These are phyloP conservation scores for Fragum whitleyi DNA, from an alignment of 2,888 invertebrate species.

Conservation along the genomic window DNA sequence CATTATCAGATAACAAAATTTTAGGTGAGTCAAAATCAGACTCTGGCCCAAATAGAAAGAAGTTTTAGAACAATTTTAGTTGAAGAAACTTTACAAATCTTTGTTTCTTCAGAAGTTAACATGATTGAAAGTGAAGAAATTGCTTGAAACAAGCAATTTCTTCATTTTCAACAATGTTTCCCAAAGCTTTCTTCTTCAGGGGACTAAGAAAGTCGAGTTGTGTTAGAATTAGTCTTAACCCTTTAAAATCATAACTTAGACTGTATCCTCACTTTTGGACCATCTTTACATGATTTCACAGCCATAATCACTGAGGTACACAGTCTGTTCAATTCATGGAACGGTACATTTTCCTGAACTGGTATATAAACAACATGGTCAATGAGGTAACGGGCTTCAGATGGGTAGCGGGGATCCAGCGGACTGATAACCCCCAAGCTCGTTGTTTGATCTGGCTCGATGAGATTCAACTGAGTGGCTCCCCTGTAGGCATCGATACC, in stretches of 20 bases:
- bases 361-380: conserved; percentile 85
- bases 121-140: no score
- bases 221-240: no score
- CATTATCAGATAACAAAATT: no score
- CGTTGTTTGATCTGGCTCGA: conserved; percentile 76
- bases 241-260: conserved; percentile 68
- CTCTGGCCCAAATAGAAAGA: no score
- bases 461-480: conserved; percentile 84
- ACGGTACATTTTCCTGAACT: conserved; percentile 84
- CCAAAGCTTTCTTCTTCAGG: no score
- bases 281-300: conserved; percentile 60
- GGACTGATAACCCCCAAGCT: conserved; percentile 45
- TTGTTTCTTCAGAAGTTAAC: no score
- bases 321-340: conserved; percentile 81
- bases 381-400: conserved; percentile 83
- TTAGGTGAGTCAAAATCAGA: no score
- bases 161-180: no score
- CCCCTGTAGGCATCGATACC: conserved; percentile 85
- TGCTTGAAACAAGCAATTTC: no score
- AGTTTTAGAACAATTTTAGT: no score
- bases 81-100: no score
- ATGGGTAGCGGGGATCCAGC: conserved; percentile 74
- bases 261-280: conserved; percentile 60
- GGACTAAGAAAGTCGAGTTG: no score
- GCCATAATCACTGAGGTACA: conserved; percentile 63